Evolutionary conservation across 2,113 vertebrate genomes (phyloP), one percentile per base, ranked within the genome.

Genomic region (Plecturocebus donacophilus): DNA sequence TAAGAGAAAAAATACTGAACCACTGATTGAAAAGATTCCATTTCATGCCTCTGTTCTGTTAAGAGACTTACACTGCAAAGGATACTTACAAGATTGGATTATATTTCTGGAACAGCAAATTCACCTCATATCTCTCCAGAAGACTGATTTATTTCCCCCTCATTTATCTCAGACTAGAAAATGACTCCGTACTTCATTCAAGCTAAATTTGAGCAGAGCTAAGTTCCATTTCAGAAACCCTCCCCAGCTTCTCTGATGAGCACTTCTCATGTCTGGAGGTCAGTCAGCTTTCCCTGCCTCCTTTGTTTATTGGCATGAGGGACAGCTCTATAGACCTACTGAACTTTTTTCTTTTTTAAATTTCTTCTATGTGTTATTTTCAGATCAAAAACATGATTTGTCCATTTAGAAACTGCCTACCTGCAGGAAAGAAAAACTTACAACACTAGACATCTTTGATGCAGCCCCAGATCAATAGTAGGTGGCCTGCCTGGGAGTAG

Each of bases 391-490:
- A 30, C 17, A 4, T 87, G 77, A 97, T 96, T 92, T 96, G 88
- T 70, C 87, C 97, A 81, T 96, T 97, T 98, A 97, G 98, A 93
- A 97, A 81, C 58, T 95, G 88, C 93, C 91, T 75, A 81, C 95
- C 86, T 87, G 49, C 6, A 0, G 1, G 47, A 83, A 56, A 91
- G 85, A 73, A 92, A 92, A 92, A 56, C 61, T 54, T 54, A 80
- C n/a, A 94, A 98, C 92, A 90, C 97, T 97, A 96, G 98, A 96
- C 96, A 68, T 54, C 97, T 98, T 98, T 96, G 16, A 89, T 35
- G 73, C 81, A 75, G 81, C 86, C 90, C 96, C 97, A 98, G 97
- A 98, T 96, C 98, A 98, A 97, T 84, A 94, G 81, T 7, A 97
- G 93, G 42, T 49, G 92, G 93, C 84, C 96, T 97, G 95, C 90